Evolutionary conservation across 2,113 vertebrate species (phyloP).

Genomic region (Pagrus major): DNA sequence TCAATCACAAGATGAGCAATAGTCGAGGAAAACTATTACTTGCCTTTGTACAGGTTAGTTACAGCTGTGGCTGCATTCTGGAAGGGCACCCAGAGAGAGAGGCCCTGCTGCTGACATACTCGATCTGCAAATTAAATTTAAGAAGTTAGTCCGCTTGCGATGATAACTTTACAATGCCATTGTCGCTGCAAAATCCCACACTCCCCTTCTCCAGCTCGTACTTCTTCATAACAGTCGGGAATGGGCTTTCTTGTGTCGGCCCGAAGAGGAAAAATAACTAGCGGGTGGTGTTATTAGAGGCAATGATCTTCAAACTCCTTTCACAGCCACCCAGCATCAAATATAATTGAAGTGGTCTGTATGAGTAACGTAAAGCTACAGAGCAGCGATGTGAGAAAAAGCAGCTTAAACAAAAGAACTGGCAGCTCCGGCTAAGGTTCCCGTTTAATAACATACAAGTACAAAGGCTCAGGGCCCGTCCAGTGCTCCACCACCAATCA

Average conservation of each 20-base stretch:
- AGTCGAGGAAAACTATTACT: slow-evolving; percentile 33
- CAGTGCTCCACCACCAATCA: background rate
- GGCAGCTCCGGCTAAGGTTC: background rate
- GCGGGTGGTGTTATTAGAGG: background rate
- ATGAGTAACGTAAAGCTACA: background rate
- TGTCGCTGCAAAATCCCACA: background rate
- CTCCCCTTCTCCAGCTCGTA: background rate
- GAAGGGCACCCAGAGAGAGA: slow-evolving; percentile 98
- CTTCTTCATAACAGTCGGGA: background rate
- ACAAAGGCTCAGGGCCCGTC: background rate
- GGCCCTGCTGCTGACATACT: slow-evolving; percentile 98
- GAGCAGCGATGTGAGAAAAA: background rate
- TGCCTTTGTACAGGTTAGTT: slow-evolving; percentile 99
- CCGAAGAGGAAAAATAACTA: background rate
- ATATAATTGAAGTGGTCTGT: background rate
- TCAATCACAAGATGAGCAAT: background rate
- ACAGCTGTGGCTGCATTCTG: slow-evolving; percentile 98
- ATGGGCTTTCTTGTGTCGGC: no score
- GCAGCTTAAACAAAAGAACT: background rate
- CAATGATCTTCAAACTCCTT: background rate
- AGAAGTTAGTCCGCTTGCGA: background rate
- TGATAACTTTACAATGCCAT: background rate
- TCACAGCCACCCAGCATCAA: background rate
- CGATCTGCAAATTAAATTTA: slow-evolving; percentile 86
- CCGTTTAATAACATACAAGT: no score